Evolutionary conservation across 2,797 vertebrate genomes (phyloP).

Genomic region (Pseudochirops cupreus): DNA sequence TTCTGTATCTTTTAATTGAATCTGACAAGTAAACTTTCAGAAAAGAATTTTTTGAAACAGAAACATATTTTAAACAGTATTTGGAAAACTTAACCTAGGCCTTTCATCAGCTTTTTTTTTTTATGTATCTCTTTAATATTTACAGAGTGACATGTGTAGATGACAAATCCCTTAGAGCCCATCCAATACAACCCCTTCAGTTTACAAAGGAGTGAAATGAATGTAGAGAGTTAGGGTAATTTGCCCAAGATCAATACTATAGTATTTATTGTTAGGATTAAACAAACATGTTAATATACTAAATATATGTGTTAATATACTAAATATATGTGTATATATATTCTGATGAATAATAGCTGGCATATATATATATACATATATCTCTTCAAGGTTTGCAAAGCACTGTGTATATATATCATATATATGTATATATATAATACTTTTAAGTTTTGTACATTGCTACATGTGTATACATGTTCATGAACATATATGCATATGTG

Average conservation of each 20-base stretch:
- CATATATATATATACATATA: background rate
- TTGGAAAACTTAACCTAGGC: slow-evolving; percentile 32
- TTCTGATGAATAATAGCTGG: background rate
- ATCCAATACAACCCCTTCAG: background rate
- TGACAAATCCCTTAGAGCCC: background rate
- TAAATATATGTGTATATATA: background rate
- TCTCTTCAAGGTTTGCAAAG: background rate
- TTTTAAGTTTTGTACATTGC: background rate
- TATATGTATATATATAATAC: background rate
- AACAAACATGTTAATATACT: background rate
- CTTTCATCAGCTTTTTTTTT: background rate
- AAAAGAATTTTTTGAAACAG: background rate
- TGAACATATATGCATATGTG: background rate
- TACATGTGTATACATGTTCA: background rate
- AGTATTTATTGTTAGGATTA: background rate
- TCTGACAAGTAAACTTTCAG: slow-evolving; percentile 9
- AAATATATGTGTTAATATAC: background rate
- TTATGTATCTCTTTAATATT: slow-evolving; percentile 45
- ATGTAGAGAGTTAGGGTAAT: background rate
- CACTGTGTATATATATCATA: background rate
- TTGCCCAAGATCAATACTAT: background rate
- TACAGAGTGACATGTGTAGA: background rate
- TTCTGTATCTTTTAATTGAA: background rate
- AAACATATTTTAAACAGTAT: slow-evolving; percentile 30
- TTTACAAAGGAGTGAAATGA: background rate